Evolutionary conservation across 1,140 invertebrate species (phyloP), one percentile per base, ranked within the genome.

Genomic region (Coptotermes formosanus): DNA sequence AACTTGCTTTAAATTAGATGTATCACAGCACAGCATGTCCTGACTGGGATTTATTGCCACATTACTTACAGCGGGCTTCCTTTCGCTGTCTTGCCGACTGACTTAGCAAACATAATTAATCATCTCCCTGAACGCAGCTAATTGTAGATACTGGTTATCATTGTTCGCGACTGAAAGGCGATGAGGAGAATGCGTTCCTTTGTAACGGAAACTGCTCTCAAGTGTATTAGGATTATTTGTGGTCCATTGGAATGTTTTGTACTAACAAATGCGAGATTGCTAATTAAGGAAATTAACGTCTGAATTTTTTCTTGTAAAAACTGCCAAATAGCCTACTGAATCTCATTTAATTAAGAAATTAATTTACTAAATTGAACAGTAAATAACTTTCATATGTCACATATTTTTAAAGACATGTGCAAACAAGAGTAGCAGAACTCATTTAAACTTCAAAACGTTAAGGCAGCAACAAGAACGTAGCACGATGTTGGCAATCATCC

Each of bases 21-120:
- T 64, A 64, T 64, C 59, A 64, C 21, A 8, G 59, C 21, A n/a
- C 25, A 64, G 59, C 59, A 7, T 64, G 59, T 64, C 59, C 21
- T 64, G 59, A 25, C 59, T 64, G 25, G 21, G 59, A 64, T 64
- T 64, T 64, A 64, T 64, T 25, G 59, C 59, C 21, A 3, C 59
- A 48, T 48, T 48, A 48, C 48, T 48, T 48, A 48, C 48, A 48
- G 48, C 16, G 48, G 48, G 59, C 59, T 64, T 64, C 59, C 59
- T 64, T 64, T 19, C 59, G 59, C 59, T n/a, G 59, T 64, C 59
- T 64, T 19, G 59, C 21, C 59, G 59, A 64, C 59, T 64, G 59
- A 64, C 59, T 64, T 64, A 23, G 59, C 59, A 64, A 64, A 64
- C 59, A n/a, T n/a, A 64, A 64, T 64, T 64, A 64, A 64, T 64